A percentile compares a stretch with the other conserved stretches of the same genome.
phyloP scores from a whole-genome alignment of 2,113 vertebrate genomes.

The Chaenocephalus aceratus region DNA sequence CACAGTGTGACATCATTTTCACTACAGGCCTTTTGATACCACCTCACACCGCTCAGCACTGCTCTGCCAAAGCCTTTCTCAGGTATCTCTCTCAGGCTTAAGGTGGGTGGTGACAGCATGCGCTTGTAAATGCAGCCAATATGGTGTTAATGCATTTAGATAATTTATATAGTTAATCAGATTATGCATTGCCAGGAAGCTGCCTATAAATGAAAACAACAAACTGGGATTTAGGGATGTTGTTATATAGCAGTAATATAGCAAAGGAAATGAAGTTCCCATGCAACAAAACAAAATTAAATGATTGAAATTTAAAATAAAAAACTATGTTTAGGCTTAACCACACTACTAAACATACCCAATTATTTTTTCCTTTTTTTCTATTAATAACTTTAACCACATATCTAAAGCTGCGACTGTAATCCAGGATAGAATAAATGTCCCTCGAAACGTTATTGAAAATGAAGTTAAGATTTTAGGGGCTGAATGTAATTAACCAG shows the following conservation, averaged over 20 bases:
- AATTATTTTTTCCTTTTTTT: too few species aligned
- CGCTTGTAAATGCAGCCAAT: conserved; percentile 1
- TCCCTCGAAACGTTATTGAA: too few species aligned
- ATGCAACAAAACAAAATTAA: too few species aligned
- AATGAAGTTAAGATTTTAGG: too few species aligned
- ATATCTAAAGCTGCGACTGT: too few species aligned
- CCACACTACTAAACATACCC: too few species aligned
- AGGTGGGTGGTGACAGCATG: conserved; percentile 20
- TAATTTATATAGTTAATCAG: conserved; percentile 22
- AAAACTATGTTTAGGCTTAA: too few species aligned
- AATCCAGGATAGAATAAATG: too few species aligned
- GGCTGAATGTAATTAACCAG: background rate
- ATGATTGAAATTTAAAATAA: too few species aligned
- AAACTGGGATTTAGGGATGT: background rate
- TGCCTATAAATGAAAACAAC: background rate
- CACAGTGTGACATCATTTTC: conserved; percentile 40
- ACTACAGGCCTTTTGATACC: conserved; percentile 42
- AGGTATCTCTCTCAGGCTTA: conserved; percentile 28
- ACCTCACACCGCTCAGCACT: conserved; percentile 17
- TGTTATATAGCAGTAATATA: background rate
- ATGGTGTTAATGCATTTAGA: conserved; percentile 1
- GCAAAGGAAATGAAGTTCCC: too few species aligned
- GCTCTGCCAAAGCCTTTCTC: conserved; percentile 42
- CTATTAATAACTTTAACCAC: too few species aligned
- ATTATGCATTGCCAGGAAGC: background rate